Conservation (phyloP, 2,888 invertebrate species). For the Myathropa florea region DNA sequence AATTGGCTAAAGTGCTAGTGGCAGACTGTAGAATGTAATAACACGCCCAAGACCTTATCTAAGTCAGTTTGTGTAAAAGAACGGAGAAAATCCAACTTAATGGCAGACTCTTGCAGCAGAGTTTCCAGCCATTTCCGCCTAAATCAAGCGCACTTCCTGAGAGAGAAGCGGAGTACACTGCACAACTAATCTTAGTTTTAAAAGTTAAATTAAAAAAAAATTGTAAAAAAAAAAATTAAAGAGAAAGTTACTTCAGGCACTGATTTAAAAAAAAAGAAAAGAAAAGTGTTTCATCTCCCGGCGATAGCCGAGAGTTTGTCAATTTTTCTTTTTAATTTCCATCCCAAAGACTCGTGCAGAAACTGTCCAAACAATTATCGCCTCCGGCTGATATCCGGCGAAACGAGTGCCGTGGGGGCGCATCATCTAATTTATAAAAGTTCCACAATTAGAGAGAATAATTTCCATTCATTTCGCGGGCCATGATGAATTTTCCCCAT, state of each 20-base stretch:
- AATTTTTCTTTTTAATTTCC: neutral
- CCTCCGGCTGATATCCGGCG: neutral
- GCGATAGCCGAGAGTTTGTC: neutral
- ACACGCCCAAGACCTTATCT: too few species aligned
- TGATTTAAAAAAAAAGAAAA: too few species aligned
- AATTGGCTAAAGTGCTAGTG: too few species aligned
- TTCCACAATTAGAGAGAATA: conserved; percentile 1
- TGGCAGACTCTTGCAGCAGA: too few species aligned
- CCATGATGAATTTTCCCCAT: conserved; percentile 10
- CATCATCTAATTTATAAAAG: neutral
- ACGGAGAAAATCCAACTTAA: too few species aligned
- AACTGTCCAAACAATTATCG: neutral
- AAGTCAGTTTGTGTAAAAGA: too few species aligned
- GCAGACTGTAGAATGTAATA: too few species aligned
- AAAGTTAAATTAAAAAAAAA: too few species aligned
- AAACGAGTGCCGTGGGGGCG: neutral
- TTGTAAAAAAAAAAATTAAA: neutral
- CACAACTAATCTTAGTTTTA: too few species aligned
- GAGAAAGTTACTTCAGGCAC: neutral
- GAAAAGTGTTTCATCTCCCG: neutral
- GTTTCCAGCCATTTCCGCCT: too few species aligned
- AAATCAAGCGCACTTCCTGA: too few species aligned
- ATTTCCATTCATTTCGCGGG: neutral
- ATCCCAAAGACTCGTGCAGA: neutral
- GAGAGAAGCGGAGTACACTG: too few species aligned